Evolutionary conservation across 2,113 vertebrate species (phyloP).

Genomic region (Noturus placidus): DNA sequence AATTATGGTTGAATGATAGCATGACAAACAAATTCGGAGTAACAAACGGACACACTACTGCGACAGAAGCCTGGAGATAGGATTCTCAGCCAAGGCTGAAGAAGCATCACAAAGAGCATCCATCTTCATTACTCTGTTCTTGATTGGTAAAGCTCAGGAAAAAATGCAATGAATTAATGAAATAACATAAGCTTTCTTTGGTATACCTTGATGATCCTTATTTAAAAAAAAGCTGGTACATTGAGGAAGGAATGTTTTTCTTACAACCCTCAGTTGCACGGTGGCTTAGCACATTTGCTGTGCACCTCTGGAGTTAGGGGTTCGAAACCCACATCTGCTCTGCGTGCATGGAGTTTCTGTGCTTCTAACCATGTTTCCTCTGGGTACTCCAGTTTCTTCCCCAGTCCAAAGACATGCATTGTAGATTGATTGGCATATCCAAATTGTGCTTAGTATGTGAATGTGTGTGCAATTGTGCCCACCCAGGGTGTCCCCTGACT

Average conservation of each 20-base stretch:
- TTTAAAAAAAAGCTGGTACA: background rate
- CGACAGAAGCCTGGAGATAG: constrained; percentile 46
- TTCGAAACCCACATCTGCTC: too few species aligned
- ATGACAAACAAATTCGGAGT: constrained; percentile 45
- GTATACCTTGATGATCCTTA: background rate
- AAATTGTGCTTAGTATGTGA: too few species aligned
- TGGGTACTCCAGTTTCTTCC: too few species aligned
- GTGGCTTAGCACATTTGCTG: too few species aligned
- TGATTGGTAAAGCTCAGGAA: background rate
- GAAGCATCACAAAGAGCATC: constrained; percentile 35
- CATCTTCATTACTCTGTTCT: constrained; percentile 33
- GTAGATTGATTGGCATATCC: too few species aligned
- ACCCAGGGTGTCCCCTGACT: too few species aligned
- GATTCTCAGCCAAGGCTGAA: constrained; percentile 17
- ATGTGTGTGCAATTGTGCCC: too few species aligned
- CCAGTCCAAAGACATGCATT: too few species aligned
- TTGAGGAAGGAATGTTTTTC: background rate
- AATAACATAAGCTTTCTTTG: background rate
- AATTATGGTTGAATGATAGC: constrained; percentile 52
- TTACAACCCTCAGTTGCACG: too few species aligned
- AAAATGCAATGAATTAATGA: constrained; percentile 33
- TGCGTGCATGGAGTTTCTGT: too few species aligned
- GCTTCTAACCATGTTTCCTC: too few species aligned
- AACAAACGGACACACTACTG: constrained; percentile 41
- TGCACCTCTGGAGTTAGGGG: too few species aligned